phyloP scores from a whole-genome alignment of 35 echinoderm and acorn worm genomes.

The Acanthaster planci region DNA sequence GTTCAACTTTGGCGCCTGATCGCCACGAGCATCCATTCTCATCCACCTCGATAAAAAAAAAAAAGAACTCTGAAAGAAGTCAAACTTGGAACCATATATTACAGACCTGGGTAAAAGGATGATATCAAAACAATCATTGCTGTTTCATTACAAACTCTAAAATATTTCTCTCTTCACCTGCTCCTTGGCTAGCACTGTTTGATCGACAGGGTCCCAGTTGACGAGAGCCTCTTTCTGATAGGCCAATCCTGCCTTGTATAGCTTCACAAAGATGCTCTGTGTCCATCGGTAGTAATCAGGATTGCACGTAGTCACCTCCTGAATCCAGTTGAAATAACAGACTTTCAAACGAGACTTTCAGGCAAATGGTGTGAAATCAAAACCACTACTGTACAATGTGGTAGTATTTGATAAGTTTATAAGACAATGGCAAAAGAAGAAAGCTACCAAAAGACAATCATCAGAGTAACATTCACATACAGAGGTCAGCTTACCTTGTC shows the following conservation, averaged over 20 bases:
- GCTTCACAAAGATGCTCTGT: slow-evolving; percentile 77
- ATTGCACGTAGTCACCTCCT: slow-evolving; percentile 89
- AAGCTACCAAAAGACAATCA: no score
- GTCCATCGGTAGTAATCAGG: slow-evolving; percentile 99
- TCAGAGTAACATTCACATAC: background rate
- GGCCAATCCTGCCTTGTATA: slow-evolving; percentile 83
- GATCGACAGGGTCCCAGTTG: slow-evolving; percentile 99
- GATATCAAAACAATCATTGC: no score
- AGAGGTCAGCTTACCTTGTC: slow-evolving; percentile 73
- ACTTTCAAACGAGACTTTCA: no score
- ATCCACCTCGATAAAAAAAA: slow-evolving; percentile 64
- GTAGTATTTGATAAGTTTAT: no score
- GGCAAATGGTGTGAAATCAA: no score
- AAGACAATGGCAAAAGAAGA: no score
- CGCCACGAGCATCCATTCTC: slow-evolving; percentile 97
- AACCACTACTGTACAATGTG: no score
- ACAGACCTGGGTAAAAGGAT: no score
- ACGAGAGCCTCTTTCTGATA: slow-evolving; percentile 89
- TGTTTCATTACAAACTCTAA: no score
- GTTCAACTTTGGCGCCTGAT: slow-evolving; percentile 94
- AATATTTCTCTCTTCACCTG: slow-evolving; percentile 54
- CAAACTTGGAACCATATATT: no score
- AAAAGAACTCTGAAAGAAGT: background rate
- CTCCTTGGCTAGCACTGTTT: slow-evolving; percentile 96
- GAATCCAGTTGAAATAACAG: slow-evolving; percentile 2